Percentiles rank a stretch among this genome's conserved stretches.
Evolutionary conservation across 2,797 vertebrate species (phyloP).

Genomic region (Basileuterus tristriatus): DNA sequence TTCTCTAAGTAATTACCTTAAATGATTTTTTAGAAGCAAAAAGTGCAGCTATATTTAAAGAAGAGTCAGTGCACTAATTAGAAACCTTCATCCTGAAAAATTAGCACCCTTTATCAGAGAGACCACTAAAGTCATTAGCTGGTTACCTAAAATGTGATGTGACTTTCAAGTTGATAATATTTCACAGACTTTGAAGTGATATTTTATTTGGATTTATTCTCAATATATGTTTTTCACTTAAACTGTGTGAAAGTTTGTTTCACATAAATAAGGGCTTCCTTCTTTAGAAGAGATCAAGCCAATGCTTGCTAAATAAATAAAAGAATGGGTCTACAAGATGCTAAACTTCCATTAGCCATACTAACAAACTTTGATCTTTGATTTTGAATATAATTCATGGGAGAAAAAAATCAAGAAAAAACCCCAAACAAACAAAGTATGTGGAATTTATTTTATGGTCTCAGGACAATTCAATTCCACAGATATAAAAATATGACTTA

Average conservation of each 20-base stretch:
- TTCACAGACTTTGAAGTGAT: neutral
- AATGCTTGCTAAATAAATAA: neutral
- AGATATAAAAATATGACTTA: neutral
- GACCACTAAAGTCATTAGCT: neutral
- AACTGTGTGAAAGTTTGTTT: neutral
- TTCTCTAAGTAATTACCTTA: neutral
- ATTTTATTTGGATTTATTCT: neutral
- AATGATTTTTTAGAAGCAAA: neutral
- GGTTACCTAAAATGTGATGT: neutral
- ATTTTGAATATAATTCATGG: neutral
- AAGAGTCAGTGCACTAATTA: neutral
- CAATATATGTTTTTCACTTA: neutral
- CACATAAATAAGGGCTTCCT: neutral
- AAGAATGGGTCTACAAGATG: neutral
- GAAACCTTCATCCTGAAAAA: neutral
- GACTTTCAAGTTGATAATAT: no score
- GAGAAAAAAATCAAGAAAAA: neutral
- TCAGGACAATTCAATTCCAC: neutral
- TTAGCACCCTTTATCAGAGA: neutral
- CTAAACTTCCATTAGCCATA: neutral
- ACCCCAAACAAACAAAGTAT: neutral
- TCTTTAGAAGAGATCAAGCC: neutral
- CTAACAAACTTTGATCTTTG: neutral
- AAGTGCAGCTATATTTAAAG: neutral
- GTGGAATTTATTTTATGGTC: neutral